A percentile compares a stretch with the other conserved stretches of the same genome.
Conservation (phyloP, 2,113 vertebrate genomes). For the Dipodomys merriami region DNA sequence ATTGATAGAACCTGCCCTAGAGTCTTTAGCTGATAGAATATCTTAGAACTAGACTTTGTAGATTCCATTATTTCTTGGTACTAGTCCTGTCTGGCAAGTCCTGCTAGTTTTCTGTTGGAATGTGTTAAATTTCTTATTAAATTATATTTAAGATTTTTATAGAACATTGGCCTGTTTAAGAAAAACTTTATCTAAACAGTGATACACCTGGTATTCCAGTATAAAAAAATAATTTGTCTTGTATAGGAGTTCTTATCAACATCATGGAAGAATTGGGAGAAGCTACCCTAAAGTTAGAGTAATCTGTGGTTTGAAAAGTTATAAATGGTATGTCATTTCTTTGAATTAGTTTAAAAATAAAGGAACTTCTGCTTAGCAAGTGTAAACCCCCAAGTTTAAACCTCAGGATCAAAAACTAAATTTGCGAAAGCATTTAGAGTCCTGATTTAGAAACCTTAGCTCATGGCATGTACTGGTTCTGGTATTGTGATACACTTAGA, state of each 20-base stretch:
- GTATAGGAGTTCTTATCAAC: neutral
- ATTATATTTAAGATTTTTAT: conserved; percentile 46
- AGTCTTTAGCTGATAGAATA: neutral
- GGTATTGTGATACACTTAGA: no score
- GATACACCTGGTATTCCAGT: neutral
- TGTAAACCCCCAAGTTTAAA: no score
- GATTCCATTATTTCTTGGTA: neutral
- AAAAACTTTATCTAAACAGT: neutral
- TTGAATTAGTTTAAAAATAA: neutral
- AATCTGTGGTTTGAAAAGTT: neutral
- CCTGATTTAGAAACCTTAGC: neutral
- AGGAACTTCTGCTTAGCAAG: neutral
- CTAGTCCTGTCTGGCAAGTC: neutral
- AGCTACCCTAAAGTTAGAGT: neutral
- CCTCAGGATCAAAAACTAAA: neutral
- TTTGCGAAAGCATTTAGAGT: neutral
- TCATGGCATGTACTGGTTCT: neutral
- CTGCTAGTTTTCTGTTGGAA: conserved; percentile 29
- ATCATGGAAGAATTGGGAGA: neutral
- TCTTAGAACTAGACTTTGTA: conserved; percentile 4
- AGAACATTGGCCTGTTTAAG: neutral
- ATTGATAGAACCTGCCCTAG: neutral
- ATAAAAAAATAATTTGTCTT: neutral
- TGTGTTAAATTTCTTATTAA: neutral
- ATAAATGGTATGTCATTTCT: neutral